Conservation (phyloP, 2,113 vertebrate species). For the Periophthalmodon schlosseri region DNA sequence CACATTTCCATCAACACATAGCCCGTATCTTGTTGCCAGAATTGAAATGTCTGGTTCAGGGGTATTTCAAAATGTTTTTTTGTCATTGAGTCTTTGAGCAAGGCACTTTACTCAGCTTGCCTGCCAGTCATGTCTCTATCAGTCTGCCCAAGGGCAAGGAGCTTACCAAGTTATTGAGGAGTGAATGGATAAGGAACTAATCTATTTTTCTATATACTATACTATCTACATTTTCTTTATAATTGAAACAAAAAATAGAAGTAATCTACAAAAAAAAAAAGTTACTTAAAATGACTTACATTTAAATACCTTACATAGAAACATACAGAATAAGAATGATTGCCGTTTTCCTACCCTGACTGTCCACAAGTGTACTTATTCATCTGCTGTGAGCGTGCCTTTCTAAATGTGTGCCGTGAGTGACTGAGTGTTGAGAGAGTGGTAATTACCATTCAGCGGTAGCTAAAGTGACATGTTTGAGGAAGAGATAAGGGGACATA, state of each 20-base stretch:
- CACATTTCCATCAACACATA: background rate
- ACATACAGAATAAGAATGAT: constrained; percentile 1
- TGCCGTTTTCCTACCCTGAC: constrained; percentile 38
- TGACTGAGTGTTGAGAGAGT: constrained; percentile 70
- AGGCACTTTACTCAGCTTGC: background rate
- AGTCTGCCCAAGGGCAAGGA: background rate
- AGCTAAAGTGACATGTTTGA: constrained; percentile 99
- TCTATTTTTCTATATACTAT: background rate
- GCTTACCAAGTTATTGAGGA: background rate
- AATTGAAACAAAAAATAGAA: background rate
- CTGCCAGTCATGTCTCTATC: background rate
- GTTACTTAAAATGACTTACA: background rate
- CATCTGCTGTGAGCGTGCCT: constrained; percentile 35
- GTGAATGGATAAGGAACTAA: background rate
- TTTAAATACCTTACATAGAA: constrained; percentile 20
- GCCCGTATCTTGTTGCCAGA: too few species aligned
- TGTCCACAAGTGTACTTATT: constrained; percentile 44
- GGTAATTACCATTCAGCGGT: constrained; percentile 98
- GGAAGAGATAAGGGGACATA: constrained; percentile 99
- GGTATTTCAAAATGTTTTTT: too few species aligned
- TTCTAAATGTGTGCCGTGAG: constrained; percentile 36
- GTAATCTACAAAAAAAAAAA: background rate
- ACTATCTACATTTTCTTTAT: background rate
- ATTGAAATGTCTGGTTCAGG: too few species aligned
- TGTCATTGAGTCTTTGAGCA: too few species aligned